These are phyloP conservation scores for Syngnathus typhle DNA, from an alignment of 2,113 vertebrate species.

Conservation along the genomic window DNA sequence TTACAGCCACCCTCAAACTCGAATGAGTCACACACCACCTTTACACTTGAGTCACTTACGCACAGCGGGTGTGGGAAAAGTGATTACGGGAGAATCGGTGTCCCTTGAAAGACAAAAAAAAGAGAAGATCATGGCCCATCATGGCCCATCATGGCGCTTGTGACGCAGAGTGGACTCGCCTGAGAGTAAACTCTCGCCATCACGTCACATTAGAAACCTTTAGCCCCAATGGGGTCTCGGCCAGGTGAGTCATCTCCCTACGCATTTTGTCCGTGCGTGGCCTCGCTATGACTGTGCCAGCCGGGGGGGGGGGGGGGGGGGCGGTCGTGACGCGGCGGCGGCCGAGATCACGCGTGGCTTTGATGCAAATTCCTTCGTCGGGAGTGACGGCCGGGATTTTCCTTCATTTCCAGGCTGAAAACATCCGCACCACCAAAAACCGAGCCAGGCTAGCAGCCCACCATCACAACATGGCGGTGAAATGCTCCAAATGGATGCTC, in stretches of 20 bases:
- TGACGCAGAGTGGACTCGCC: conserved; percentile 18
- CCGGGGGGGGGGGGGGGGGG: background rate
- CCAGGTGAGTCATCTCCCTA: conserved; percentile 33
- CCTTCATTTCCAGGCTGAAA: conserved; percentile 8
- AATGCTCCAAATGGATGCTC: conserved; percentile 33
- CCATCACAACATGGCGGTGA: conserved; percentile 34
- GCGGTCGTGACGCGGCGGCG: background rate
- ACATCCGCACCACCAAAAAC: conserved; percentile 20
- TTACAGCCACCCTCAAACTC: too few species aligned
- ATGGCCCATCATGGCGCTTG: conserved; percentile 4
- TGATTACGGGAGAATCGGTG: too few species aligned
- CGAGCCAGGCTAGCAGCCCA: conserved; percentile 30
- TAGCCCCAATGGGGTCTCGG: conserved; percentile 33
- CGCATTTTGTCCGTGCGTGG: conserved; percentile 38
- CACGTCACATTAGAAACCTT: conserved; percentile 40
- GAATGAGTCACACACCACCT: too few species aligned
- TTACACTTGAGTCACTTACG: too few species aligned
- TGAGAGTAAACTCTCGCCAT: conserved; percentile 9
- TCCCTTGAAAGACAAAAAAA: too few species aligned
- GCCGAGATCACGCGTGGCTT: conserved; percentile 1
- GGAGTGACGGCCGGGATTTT: conserved; percentile 1
- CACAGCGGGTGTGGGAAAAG: too few species aligned
- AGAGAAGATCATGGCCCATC: background rate
- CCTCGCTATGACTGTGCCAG: conserved; percentile 10
- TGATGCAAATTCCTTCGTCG: conserved; percentile 5